Evolutionary conservation across 2,888 invertebrate genomes (phyloP).

Genomic region (Portevinia maculata): DNA sequence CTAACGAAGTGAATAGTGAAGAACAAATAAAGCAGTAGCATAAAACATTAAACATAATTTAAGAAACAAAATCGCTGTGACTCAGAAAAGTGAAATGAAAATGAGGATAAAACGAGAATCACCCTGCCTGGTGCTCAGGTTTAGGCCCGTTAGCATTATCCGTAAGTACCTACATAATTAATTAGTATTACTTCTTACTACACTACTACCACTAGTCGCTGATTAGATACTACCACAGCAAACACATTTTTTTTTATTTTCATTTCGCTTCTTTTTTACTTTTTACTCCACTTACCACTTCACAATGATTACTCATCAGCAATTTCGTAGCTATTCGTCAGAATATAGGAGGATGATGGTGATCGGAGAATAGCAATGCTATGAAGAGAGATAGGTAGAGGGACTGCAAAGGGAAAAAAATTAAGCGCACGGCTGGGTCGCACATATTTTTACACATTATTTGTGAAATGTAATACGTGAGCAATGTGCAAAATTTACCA

Average conservation of each 20-base stretch:
- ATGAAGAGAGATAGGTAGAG: slow-evolving; percentile 68
- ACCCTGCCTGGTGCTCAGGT: slow-evolving; percentile 86
- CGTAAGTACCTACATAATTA: slow-evolving; percentile 74
- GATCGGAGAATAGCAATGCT: slow-evolving; percentile 54
- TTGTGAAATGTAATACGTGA: too few relatives aligned
- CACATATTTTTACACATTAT: too few relatives aligned
- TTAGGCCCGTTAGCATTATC: slow-evolving; percentile 84
- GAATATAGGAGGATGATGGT: slow-evolving; percentile 56
- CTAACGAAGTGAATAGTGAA: slow-evolving; percentile 51
- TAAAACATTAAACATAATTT: slow-evolving; percentile 28
- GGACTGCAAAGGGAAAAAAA: slow-evolving; percentile 40
- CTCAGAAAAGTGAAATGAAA: slow-evolving; percentile 83
- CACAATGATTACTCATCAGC: slow-evolving; percentile 74
- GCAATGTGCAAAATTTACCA: too few relatives aligned
- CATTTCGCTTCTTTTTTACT: slow-evolving; percentile 32
- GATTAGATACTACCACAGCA: slow-evolving; percentile 55
- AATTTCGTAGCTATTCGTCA: slow-evolving; percentile 67
- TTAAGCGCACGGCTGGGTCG: slow-evolving; percentile 3
- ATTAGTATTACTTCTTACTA: slow-evolving; percentile 28
- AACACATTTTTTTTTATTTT: slow-evolving; percentile 72
- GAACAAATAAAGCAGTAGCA: slow-evolving; percentile 37
- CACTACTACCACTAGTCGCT: slow-evolving; percentile 29
- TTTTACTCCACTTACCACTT: slow-evolving; percentile 66
- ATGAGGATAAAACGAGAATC: slow-evolving; percentile 88
- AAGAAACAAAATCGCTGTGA: slow-evolving; percentile 77